Percentiles rank a stretch among this genome's conserved stretches.
Conservation (phyloP, 2,113 vertebrate genomes). For the Taxidea taxus region DNA sequence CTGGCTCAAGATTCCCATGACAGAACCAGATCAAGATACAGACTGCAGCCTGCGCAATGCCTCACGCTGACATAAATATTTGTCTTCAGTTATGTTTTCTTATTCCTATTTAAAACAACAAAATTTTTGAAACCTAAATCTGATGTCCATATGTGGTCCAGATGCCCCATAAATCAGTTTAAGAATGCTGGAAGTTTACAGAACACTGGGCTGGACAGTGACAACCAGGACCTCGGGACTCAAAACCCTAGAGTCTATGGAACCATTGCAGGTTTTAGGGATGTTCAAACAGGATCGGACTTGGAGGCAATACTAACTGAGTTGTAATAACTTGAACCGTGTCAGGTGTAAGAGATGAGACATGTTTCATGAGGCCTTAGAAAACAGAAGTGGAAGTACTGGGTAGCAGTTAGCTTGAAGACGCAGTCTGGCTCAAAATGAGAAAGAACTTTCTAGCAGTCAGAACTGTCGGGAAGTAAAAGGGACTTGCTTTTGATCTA, state of each 20-base stretch:
- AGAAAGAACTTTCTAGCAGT: background rate
- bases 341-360: background rate
- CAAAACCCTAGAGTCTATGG: background rate
- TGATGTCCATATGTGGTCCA: background rate
- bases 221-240: background rate
- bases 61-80: background rate
- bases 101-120: background rate
- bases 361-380: background rate
- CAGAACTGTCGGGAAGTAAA: background rate
- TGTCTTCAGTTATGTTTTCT: background rate
- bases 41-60: background rate
- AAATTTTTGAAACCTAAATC: background rate
- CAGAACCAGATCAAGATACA: background rate
- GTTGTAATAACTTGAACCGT: background rate
- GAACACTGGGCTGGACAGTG: background rate
- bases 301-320: background rate
- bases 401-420: background rate
- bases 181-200: background rate
- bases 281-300: background rate
- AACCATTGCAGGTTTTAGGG: background rate
- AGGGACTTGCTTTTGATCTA: background rate
- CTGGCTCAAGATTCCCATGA: background rate
- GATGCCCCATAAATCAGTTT: background rate
- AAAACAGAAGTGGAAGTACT: background rate
- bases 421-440: background rate